These are phyloP conservation scores for Netelia virgata DNA, from an alignment of 2,888 invertebrate species.

Conservation along the genomic window DNA sequence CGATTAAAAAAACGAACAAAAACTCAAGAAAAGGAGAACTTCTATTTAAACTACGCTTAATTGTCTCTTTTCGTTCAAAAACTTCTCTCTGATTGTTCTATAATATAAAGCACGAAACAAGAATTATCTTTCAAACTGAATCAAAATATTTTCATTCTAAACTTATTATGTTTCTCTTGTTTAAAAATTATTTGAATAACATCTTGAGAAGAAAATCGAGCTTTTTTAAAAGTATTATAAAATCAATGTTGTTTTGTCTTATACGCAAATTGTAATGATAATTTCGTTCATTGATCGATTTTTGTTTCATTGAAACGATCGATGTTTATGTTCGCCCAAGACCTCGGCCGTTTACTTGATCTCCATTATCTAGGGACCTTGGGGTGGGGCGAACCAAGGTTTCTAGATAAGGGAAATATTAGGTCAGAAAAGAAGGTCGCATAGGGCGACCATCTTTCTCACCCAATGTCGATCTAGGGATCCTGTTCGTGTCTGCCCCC, in stretches of 20 bases:
- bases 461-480: no score
- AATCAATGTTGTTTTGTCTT: background rate
- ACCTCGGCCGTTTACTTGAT: background rate
- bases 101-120: background rate
- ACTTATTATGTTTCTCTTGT: background rate
- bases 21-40: background rate
- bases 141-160: background rate
- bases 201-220: background rate
- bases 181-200: background rate
- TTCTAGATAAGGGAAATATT: background rate
- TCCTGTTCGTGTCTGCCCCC: background rate
- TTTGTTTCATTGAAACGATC: background rate
- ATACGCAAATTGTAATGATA: no score
- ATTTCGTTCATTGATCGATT: background rate
- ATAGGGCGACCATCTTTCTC: no score
- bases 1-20: slow-evolving; percentile 6
- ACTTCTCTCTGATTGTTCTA: background rate
- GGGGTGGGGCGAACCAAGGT: background rate
- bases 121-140: background rate
- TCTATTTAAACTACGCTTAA: background rate
- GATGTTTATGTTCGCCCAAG: background rate
- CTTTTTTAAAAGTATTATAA: background rate
- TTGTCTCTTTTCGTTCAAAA: background rate
- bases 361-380: background rate
- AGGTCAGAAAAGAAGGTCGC: background rate